Evolutionary conservation across 2,888 invertebrate species (phyloP).

Genomic region (Aporophyla nigra): DNA sequence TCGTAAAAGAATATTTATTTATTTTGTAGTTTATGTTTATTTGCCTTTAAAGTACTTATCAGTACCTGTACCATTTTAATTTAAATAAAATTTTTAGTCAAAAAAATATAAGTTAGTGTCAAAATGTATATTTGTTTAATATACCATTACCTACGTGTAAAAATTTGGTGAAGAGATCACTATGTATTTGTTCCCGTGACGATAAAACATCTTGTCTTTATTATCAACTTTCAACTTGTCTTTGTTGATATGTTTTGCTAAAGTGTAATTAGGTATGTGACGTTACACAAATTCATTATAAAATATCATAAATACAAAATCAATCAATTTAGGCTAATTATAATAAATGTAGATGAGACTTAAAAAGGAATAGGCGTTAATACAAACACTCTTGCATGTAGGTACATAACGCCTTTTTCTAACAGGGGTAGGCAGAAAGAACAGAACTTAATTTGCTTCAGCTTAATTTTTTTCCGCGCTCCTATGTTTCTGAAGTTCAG

Average conservation of each 20-base stretch:
- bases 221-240: too few relatives aligned
- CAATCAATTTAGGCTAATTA: not conserved
- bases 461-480: not conserved
- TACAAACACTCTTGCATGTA: too few relatives aligned
- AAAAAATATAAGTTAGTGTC: not conserved
- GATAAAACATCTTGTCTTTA: too few relatives aligned
- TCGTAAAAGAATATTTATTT: conserved; percentile 23
- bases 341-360: too few relatives aligned
- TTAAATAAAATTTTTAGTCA: not conserved
- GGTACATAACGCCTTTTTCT: not conserved
- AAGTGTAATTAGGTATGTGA: not conserved
- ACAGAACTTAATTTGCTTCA: not conserved
- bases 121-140: not conserved
- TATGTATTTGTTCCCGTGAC: too few relatives aligned
- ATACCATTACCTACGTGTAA: too few relatives aligned
- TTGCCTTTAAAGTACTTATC: not conserved
- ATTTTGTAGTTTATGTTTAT: conserved; percentile 31
- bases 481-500: not conserved
- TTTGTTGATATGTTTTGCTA: not conserved
- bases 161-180: too few relatives aligned
- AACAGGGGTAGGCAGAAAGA: not conserved
- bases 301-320: not conserved
- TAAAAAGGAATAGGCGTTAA: too few relatives aligned
- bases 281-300: not conserved
- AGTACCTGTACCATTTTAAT: not conserved